Conservation (phyloP, 2,888 invertebrate species). For the Cheilosia vulpina region DNA sequence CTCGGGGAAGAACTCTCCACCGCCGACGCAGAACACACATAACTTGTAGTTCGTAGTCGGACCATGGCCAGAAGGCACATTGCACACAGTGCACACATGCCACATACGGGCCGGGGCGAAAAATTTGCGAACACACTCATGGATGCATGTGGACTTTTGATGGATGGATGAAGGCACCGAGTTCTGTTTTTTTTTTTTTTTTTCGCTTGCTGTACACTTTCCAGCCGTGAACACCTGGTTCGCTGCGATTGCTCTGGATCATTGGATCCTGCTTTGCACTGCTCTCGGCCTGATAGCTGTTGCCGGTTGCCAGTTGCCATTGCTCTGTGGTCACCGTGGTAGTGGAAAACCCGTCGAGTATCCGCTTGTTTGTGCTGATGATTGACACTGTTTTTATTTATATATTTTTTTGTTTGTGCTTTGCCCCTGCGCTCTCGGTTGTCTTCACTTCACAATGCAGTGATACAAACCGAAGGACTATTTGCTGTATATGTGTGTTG, state of each 20-base stretch:
- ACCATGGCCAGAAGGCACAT: constrained; percentile 36
- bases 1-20: constrained; percentile 45
- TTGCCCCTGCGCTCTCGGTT: constrained; percentile 15
- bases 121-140: constrained; percentile 32
- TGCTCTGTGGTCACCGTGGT: constrained; percentile 59
- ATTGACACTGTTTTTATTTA: constrained; percentile 54
- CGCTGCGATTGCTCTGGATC: constrained; percentile 70
- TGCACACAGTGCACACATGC: constrained; percentile 7
- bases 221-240: constrained; percentile 72
- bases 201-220: constrained; percentile 32
- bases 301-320: constrained; percentile 4
- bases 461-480: constrained; percentile 65
- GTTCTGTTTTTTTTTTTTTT: constrained; percentile 22
- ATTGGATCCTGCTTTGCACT: constrained; percentile 67
- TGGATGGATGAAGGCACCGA: constrained; percentile 68
- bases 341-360: constrained; percentile 71
- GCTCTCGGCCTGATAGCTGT: constrained; percentile 25
- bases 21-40: constrained; percentile 67
- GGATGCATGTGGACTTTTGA: constrained; percentile 62
- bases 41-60: constrained; percentile 1
- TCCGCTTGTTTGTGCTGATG: constrained; percentile 70
- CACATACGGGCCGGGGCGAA: constrained; percentile 8
- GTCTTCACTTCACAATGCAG: constrained; percentile 44
- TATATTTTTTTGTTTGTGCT: background rate
- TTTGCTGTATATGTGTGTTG: constrained; percentile 56